Evolutionary conservation across 2,888 invertebrate genomes (phyloP).

Genomic region (Pristionchus fissidentatus): DNA sequence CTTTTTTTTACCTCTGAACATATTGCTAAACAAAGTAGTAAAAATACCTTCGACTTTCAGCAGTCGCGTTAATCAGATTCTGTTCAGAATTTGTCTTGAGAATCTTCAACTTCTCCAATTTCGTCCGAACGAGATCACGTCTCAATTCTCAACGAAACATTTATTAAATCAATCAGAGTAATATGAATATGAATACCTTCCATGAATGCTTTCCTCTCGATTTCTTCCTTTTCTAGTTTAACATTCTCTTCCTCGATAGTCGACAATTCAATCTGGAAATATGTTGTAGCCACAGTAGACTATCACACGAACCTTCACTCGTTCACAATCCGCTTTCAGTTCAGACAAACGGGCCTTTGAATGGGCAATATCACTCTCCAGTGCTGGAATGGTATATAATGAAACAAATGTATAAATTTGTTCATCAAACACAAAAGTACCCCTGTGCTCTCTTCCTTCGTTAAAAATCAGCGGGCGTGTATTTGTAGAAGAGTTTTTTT

Average conservation of each 20-base stretch:
- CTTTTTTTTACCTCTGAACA: too few relatives aligned
- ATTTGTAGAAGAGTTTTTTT: too few relatives aligned
- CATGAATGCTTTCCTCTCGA: not conserved
- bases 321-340: slow-evolving; percentile 17
- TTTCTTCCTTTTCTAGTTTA: slow-evolving; percentile 4
- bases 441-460: too few relatives aligned
- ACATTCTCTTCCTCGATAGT: slow-evolving; percentile 1
- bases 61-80: not conserved
- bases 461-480: too few relatives aligned
- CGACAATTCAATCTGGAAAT: not conserved
- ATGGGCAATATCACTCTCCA: slow-evolving; percentile 7
- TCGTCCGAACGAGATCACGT: not conserved
- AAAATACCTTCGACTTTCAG: slow-evolving; percentile 3
- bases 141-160: not conserved
- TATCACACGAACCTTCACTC: not conserved
- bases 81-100: slow-evolving; percentile 17
- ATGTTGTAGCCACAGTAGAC: not conserved
- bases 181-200: not conserved
- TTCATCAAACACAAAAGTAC: too few relatives aligned
- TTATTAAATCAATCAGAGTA: not conserved
- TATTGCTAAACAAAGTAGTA: not conserved
- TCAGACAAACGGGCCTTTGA: not conserved
- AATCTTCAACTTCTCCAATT: not conserved
- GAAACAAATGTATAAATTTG: not conserved
- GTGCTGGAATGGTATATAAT: not conserved